These are phyloP conservation scores for Agrypnus murinus DNA, from an alignment of 2,888 invertebrate species.

Conservation along the genomic window DNA sequence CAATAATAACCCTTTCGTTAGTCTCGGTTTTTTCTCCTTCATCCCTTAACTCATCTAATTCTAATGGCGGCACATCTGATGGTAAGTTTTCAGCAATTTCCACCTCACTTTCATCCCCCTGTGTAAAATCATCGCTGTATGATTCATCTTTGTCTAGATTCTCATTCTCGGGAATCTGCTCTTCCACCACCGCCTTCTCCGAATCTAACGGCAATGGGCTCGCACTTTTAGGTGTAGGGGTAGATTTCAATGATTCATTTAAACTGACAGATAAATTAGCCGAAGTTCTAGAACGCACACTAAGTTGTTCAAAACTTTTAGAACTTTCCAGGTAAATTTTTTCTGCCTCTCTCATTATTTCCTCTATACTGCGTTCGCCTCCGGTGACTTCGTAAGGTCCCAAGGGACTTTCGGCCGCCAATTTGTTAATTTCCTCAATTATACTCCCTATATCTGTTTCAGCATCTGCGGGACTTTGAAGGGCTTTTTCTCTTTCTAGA, in stretches of 20 bases:
- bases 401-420: conserved; percentile 69
- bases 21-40: neutral
- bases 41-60: neutral
- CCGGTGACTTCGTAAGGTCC: conserved; percentile 68
- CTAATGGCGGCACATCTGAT: conserved; percentile 8
- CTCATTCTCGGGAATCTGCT: conserved; percentile 48
- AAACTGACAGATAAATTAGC: conserved; percentile 66
- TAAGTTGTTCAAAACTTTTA: conserved; percentile 70
- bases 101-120: conserved; percentile 58
- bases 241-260: conserved; percentile 62
- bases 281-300: conserved; percentile 68
- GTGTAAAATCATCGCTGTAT: conserved; percentile 67
- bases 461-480: conserved; percentile 39
- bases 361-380: conserved; percentile 75
- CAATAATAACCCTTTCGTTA: neutral
- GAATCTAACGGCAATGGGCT: conserved; percentile 67
- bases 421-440: conserved; percentile 80
- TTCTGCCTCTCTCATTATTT: conserved; percentile 76
- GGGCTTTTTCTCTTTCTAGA: conserved; percentile 65
- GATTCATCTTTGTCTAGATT: conserved; percentile 53
- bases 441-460: conserved; percentile 78
- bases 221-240: conserved; percentile 68
- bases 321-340: conserved; percentile 71
- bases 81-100: neutral
- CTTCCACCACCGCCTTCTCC: conserved; percentile 35